Conservation (phyloP, 1,140 invertebrate species). For the Drosophila ambigua region DNA sequence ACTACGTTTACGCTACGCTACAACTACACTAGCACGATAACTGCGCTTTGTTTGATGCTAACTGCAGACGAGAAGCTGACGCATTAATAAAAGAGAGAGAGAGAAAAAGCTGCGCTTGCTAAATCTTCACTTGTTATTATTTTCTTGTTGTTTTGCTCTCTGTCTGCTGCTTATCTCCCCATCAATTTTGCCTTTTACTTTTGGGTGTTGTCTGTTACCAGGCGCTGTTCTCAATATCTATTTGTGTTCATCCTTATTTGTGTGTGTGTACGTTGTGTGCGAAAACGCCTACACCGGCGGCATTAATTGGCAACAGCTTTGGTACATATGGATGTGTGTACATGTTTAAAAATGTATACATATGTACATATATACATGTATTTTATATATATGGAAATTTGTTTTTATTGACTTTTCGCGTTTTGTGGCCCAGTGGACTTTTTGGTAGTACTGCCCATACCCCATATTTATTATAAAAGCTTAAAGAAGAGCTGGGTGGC, state of each 20-base stretch:
- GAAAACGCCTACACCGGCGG: not conserved
- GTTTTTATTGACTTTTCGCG: too few species aligned
- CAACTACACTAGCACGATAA: slow-evolving; percentile 23
- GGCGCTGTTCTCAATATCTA: slow-evolving; percentile 2
- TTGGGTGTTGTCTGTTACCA: too few species aligned
- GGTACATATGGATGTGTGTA: slow-evolving; percentile 7
- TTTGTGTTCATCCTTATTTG: not conserved
- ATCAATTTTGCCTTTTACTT: too few species aligned
- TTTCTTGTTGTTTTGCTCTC: too few species aligned
- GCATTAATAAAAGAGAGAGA: too few species aligned
- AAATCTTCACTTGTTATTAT: not conserved
- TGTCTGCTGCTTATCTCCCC: not conserved
- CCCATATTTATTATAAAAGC: slow-evolving; percentile 42
- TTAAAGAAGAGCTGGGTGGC: not conserved
- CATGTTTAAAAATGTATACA: not conserved
- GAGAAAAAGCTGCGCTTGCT: not conserved
- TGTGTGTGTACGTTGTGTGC: not conserved
- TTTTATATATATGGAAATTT: too few species aligned
- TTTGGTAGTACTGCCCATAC: too few species aligned
- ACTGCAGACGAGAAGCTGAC: slow-evolving; percentile 8
- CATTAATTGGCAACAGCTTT: slow-evolving; percentile 27
- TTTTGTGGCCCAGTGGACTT: too few species aligned
- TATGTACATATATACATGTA: not conserved
- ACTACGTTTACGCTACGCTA: slow-evolving; percentile 32
- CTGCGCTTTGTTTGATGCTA: slow-evolving; percentile 3